Conservation (phyloP, 2,888 invertebrate species). For the Drosophila rellima region DNA sequence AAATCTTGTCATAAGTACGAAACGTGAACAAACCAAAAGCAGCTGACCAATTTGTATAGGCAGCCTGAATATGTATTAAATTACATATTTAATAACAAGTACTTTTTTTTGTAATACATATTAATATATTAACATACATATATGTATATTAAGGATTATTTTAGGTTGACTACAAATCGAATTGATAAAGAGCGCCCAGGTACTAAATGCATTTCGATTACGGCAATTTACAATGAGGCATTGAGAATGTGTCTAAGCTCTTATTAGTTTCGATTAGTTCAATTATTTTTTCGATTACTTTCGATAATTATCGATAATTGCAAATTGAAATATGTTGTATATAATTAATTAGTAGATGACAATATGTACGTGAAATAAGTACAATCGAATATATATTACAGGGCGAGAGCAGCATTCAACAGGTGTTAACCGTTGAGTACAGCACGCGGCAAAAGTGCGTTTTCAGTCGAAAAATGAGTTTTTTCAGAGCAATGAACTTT, state of each 20-base stretch:
- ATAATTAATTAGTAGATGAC: slow-evolving; percentile 23
- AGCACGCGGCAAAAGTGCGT: not conserved
- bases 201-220: slow-evolving; percentile 58
- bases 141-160: slow-evolving; percentile 15
- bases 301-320: slow-evolving; percentile 19
- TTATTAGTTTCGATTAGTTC: slow-evolving; percentile 13
- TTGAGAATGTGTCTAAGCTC: slow-evolving; percentile 37
- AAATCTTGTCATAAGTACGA: slow-evolving; percentile 41
- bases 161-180: slow-evolving; percentile 45
- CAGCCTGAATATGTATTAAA: slow-evolving; percentile 37
- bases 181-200: slow-evolving; percentile 49
- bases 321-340: slow-evolving; percentile 16
- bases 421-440: slow-evolving; percentile 28
- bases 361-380: slow-evolving; percentile 45
- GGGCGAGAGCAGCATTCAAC: slow-evolving; percentile 45
- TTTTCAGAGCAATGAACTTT: slow-evolving; percentile 60
- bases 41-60: slow-evolving; percentile 39
- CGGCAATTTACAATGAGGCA: slow-evolving; percentile 59
- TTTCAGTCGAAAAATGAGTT: slow-evolving; percentile 37
- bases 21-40: slow-evolving; percentile 79
- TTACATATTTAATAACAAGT: slow-evolving; percentile 36
- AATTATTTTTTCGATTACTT: not conserved
- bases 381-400: slow-evolving; percentile 35
- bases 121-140: too few relatives aligned
- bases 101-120: slow-evolving; percentile 10